Evolutionary conservation across 2,113 vertebrate species (phyloP).

Genomic region (Engraulis encrasicolus): DNA sequence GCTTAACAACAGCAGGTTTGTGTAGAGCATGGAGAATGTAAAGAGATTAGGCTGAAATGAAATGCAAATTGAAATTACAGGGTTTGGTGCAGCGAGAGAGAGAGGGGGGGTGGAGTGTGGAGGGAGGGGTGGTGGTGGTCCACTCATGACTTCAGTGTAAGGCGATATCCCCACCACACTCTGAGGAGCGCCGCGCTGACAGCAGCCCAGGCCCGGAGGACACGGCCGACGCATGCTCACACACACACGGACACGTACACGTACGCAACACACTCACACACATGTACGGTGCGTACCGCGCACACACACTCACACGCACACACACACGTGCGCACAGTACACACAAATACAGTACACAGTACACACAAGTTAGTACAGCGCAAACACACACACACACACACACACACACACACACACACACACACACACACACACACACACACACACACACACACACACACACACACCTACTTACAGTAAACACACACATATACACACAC

Average conservation of each 20-base stretch:
- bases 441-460: neutral
- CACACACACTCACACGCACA: neutral
- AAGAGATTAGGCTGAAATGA: conserved; percentile 55
- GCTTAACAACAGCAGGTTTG: conserved; percentile 36
- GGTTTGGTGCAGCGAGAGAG: conserved; percentile 49
- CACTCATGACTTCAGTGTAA: conserved; percentile 66
- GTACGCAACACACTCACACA: neutral
- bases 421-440: neutral
- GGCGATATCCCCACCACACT: conserved; percentile 61
- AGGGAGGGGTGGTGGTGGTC: too few relatives aligned
- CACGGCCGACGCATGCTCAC: neutral
- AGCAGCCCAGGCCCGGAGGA: conserved; percentile 49
- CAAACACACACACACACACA: neutral
- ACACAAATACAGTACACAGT: neutral
- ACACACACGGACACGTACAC: conserved; percentile 21
- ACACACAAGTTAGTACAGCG: neutral
- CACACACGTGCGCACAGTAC: neutral
- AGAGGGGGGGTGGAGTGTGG: too few relatives aligned
- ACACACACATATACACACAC: neutral
- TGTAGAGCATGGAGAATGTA: conserved; percentile 45
- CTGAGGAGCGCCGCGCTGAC: conserved; percentile 66
- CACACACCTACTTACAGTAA: neutral
- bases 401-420: neutral
- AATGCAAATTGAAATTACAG: conserved; percentile 65
- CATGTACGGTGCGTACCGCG: neutral